Base-by-base conservation (phyloP, 2,113 vertebrate species). In the Deroptyus accipitrinus region DNA sequence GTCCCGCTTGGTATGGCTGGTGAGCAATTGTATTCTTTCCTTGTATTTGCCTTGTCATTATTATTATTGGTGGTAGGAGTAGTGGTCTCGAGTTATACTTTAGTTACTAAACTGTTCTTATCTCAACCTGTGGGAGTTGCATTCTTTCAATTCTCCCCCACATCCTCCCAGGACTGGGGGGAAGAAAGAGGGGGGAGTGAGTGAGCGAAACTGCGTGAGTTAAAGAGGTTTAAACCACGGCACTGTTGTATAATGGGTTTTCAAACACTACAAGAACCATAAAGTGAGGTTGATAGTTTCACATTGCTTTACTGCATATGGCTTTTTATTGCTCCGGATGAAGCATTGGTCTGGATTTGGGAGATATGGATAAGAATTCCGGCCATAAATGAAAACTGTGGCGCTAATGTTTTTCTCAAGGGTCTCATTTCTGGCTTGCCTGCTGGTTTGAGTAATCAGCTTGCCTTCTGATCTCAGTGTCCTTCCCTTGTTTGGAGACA, bases 191-290 rank as follows among this genome's bases (percentile, higher is more conserved):
- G 18, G 18, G 44, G 4, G 18, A 44, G 44, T 44, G 44, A 44
- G 44, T 44, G 44, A 44, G 44, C 44, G 17, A 44, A 44, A 44
- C 44, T 44, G 44, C 8, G 18, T 44, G 44, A 19, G 44, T 44
- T 44, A 44, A 18, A 44, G 44, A 18, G 44, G 44, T 44, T 44
- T 44, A 19, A 44, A 44, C 18, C 18, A 44, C 8, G 8, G 18
- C 44, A 44, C 44, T 44, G 7, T 41, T 77, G 1, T 25, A 37
- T 12, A 27, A 70, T 13, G 31, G 62, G 24, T 57, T 91, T 74
- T 70, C 37, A 86, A 13, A 46, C 9, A 0, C 0, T 28, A 18
- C 2, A 67, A 79, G 14, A 63, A 54, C 4, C 11, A 15, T 49
- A 46, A 55, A 78, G 8, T 4, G 25, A 80, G 5, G 13, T 23